These are phyloP conservation scores for Cryptotermes secundus DNA, from an alignment of 1,140 invertebrate genomes.

Conservation along the genomic window DNA sequence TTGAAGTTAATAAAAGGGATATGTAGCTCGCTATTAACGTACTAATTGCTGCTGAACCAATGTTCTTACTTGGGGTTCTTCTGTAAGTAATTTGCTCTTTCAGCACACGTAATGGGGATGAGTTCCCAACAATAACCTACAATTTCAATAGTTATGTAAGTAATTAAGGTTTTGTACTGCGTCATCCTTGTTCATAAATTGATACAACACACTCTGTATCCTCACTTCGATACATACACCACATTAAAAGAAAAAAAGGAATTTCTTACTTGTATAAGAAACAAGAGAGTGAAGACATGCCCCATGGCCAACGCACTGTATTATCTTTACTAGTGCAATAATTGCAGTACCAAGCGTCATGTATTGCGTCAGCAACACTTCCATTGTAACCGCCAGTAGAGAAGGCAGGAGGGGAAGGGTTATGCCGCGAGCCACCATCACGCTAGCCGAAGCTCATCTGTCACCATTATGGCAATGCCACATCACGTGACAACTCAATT, in stretches of 20 bases:
- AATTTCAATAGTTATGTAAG: background rate
- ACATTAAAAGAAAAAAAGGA: background rate
- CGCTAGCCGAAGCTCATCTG: background rate
- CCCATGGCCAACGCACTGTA: background rate
- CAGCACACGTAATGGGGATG: no score
- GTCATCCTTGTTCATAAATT: background rate
- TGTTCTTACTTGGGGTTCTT: no score
- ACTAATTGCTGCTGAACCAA: no score
- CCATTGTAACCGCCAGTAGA: no score
- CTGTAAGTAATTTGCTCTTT: no score
- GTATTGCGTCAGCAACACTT: background rate
- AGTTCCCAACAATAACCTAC: no score
- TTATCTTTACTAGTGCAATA: background rate
- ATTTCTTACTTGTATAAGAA: background rate
- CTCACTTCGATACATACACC: background rate
- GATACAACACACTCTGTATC: background rate
- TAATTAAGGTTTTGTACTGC: background rate
- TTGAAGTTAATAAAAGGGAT: no score
- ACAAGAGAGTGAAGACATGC: background rate
- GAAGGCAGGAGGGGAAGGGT: background rate
- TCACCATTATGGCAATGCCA: conserved; percentile 15
- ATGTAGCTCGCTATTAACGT: no score
- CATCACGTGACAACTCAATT: conserved; percentile 18
- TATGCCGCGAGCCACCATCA: background rate
- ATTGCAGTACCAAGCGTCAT: background rate